A percentile compares a stretch with the other conserved stretches of the same genome.
Evolutionary conservation across 2,888 invertebrate genomes (phyloP).

Genomic region (Mythimna albipuncta): DNA sequence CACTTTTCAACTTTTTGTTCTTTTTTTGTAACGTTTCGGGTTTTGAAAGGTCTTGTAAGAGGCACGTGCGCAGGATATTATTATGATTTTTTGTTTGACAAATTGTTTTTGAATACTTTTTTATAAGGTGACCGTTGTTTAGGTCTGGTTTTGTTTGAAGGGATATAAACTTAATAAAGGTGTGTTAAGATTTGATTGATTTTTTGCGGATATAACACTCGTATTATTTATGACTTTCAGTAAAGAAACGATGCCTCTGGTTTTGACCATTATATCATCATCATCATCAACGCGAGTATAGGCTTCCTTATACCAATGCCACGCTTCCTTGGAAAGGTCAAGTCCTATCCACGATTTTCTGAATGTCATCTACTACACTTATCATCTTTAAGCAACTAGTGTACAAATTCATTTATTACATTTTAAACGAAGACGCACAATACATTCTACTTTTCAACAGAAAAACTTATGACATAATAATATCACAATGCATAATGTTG

Average conservation of each 20-base stretch:
- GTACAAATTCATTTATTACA: not conserved
- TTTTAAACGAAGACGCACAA: not conserved
- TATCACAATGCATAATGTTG: conserved; percentile 31
- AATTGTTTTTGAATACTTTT: not conserved
- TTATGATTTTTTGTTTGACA: conserved; percentile 22
- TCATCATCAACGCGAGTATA: not conserved
- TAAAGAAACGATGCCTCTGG: not conserved
- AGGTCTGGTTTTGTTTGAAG: not conserved
- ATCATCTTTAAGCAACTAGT: not conserved
- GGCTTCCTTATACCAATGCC: not conserved
- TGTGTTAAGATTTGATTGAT: not conserved
- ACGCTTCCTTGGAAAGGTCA: not conserved
- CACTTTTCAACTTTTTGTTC: conserved; percentile 21
- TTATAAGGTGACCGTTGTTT: not conserved
- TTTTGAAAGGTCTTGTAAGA: conserved; percentile 1
- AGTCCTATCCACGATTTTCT: not conserved
- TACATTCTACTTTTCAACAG: conserved; percentile 2
- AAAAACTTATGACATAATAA: conserved; percentile 24
- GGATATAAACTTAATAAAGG: too few relatives aligned
- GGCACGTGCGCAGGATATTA: conserved; percentile 16
- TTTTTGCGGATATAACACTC: not conserved
- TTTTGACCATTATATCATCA: not conserved
- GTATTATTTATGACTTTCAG: not conserved
- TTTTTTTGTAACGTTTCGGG: conserved; percentile 15
- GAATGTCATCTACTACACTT: not conserved